Evolutionary conservation across 2,888 invertebrate genomes (phyloP).

Genomic region (Nymphalis c-album): DNA sequence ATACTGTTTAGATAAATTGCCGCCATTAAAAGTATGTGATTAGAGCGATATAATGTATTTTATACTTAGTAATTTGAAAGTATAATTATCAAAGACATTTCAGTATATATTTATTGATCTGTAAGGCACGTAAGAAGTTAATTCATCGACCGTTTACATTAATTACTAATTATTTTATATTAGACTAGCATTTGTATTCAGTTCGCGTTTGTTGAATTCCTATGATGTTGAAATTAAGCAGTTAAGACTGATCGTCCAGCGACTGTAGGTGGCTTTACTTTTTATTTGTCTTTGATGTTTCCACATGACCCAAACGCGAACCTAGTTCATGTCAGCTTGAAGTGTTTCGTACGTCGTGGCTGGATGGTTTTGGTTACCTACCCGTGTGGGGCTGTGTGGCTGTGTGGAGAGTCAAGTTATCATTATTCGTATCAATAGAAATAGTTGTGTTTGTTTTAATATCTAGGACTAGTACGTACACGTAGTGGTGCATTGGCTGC

Average conservation of each 20-base stretch:
- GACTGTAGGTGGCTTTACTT: neutral
- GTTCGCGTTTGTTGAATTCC: conserved; percentile 23
- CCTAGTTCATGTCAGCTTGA: too few relatives aligned
- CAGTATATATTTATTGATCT: conserved; percentile 13
- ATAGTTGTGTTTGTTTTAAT: too few relatives aligned
- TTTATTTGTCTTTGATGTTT: too few relatives aligned
- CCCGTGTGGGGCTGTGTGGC: too few relatives aligned
- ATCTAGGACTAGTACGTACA: too few relatives aligned
- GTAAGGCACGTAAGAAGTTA: conserved; percentile 6
- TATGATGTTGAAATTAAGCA: conserved; percentile 37
- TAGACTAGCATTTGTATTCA: conserved; percentile 20
- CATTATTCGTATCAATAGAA: too few relatives aligned
- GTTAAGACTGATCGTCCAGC: conserved; percentile 25
- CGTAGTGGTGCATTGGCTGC: too few relatives aligned
- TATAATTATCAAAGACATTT: conserved; percentile 7
- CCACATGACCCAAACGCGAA: too few relatives aligned
- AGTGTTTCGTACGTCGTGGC: too few relatives aligned
- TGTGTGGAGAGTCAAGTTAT: too few relatives aligned
- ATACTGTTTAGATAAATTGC: neutral
- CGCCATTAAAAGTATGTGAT: neutral
- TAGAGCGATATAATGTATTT: neutral
- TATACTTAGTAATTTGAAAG: conserved; percentile 3
- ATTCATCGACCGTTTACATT: conserved; percentile 6
- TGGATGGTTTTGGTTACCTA: too few relatives aligned
- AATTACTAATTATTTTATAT: conserved; percentile 19